Evolutionary conservation across 2,113 vertebrate species (phyloP).

Genomic region (Chelonoidis abingdonii): DNA sequence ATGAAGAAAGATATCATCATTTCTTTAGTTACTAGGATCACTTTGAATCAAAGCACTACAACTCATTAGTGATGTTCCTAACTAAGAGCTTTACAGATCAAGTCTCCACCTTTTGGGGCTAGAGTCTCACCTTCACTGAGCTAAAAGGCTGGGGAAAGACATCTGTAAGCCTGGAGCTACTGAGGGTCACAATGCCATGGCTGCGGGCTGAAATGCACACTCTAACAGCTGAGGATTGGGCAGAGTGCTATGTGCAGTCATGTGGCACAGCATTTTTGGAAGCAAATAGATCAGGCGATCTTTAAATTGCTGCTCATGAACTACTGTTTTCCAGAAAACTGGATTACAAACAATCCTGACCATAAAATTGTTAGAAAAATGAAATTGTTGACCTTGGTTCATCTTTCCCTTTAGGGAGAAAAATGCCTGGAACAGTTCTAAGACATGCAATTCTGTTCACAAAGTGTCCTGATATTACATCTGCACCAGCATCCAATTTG

Average conservation of each 20-base stretch:
- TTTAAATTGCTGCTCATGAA: slow-evolving; percentile 40
- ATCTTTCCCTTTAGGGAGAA: slow-evolving; percentile 31
- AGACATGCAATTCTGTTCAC: slow-evolving; percentile 27
- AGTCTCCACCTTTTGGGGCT: background rate
- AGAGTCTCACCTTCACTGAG: background rate
- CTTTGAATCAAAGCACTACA: background rate
- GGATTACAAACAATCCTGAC: slow-evolving; percentile 63
- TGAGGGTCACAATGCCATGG: background rate
- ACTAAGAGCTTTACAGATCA: background rate
- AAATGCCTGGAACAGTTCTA: slow-evolving; percentile 31
- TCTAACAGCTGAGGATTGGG: fast-evolving
- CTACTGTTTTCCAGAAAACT: slow-evolving; percentile 57
- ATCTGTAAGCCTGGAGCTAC: background rate
- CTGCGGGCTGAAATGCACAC: background rate
- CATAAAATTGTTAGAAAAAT: slow-evolving; percentile 52
- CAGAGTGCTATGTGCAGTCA: background rate
- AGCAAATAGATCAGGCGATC: background rate
- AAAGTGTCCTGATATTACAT: slow-evolving; percentile 25
- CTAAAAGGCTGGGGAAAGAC: background rate
- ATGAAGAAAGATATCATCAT: fast-evolving
- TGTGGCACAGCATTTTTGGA: background rate
- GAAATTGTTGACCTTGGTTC: slow-evolving; percentile 27
- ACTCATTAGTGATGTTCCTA: background rate
- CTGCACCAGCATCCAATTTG: background rate
- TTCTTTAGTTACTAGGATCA: background rate